Percentiles rank a stretch among this genome's conserved stretches.
phyloP scores from a whole-genome alignment of 2,797 vertebrate species.

The Coendou prehensilis region DNA sequence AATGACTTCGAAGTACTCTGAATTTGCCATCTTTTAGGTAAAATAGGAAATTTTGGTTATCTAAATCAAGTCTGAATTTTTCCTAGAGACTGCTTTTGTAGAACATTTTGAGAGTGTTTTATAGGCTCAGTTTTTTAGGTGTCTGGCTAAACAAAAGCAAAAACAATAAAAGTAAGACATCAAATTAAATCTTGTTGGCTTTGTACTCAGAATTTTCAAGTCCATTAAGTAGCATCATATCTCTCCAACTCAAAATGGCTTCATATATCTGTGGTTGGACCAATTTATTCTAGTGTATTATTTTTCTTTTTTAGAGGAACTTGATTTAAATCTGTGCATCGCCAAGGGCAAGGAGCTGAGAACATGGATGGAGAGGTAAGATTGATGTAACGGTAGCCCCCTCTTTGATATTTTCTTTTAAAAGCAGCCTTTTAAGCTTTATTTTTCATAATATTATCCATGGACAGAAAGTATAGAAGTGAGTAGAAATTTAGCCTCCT shows the following conservation, averaged over 20 bases:
- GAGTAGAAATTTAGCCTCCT: slow-evolving; percentile 81
- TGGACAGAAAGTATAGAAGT: slow-evolving; percentile 80
- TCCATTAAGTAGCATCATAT: slow-evolving; percentile 22
- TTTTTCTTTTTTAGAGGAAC: slow-evolving; percentile 83
- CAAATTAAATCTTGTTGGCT: neutral
- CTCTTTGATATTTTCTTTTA: slow-evolving; percentile 62
- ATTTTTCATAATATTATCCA: slow-evolving; percentile 86
- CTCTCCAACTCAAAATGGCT: slow-evolving; percentile 15
- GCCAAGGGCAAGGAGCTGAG: slow-evolving; percentile 78
- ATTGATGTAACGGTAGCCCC: slow-evolving; percentile 62
- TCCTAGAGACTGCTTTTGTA: neutral
- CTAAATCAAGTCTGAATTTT: neutral
- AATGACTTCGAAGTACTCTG: neutral
- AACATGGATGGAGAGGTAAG: slow-evolving; percentile 88
- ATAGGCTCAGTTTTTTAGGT: neutral
- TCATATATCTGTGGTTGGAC: slow-evolving; percentile 53
- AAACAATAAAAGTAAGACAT: neutral
- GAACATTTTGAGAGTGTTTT: slow-evolving; percentile 26
- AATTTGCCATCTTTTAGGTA: neutral
- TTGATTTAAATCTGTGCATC: slow-evolving; percentile 75
- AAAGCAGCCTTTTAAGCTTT: slow-evolving; percentile 79
- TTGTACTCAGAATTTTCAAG: neutral
- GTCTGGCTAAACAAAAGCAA: neutral
- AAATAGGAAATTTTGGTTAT: neutral
- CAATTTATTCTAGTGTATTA: slow-evolving; percentile 57